phyloP scores from a whole-genome alignment of 2,888 invertebrate genomes.

The Lasioglossum pauxillum region DNA sequence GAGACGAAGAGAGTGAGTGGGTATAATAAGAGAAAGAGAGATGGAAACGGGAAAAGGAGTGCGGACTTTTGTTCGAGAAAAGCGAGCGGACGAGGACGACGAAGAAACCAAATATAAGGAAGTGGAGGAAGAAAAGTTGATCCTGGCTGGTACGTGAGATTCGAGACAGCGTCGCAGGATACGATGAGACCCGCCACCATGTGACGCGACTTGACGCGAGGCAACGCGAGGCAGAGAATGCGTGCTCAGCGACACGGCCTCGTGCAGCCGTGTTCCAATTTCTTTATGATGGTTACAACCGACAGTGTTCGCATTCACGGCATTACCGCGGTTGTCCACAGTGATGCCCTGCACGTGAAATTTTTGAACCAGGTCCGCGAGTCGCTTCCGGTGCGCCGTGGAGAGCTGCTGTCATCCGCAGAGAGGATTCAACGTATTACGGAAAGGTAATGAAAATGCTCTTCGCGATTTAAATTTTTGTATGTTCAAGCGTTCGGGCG shows the following conservation, averaged over 20 bases:
- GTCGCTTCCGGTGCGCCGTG: not conserved
- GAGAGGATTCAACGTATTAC: not conserved
- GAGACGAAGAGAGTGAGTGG: not conserved
- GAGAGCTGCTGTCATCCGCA: not conserved
- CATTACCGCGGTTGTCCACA: constrained; percentile 47
- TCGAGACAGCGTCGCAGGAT: constrained; percentile 6
- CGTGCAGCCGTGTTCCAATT: constrained; percentile 56
- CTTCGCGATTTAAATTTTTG: not conserved
- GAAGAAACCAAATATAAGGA: constrained; percentile 38
- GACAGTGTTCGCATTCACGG: constrained; percentile 43
- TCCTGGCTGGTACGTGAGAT: constrained; percentile 56
- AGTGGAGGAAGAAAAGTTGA: constrained; percentile 48
- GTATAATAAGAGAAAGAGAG: not conserved
- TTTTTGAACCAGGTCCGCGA: constrained; percentile 37
- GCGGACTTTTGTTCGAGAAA: constrained; percentile 18
- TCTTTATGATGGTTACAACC: constrained; percentile 51
- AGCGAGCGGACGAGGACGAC: constrained; percentile 8
- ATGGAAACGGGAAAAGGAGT: constrained; percentile 2
- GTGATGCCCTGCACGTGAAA: constrained; percentile 45
- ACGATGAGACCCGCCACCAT: not conserved
- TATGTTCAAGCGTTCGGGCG: not conserved
- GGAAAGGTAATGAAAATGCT: not conserved
- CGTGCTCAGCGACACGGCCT: constrained; percentile 12
- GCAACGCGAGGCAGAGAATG: constrained; percentile 14
- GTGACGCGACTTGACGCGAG: constrained; percentile 19